phyloP scores from a whole-genome alignment of 2,113 vertebrate genomes.

The Pygoscelis antarcticus region DNA sequence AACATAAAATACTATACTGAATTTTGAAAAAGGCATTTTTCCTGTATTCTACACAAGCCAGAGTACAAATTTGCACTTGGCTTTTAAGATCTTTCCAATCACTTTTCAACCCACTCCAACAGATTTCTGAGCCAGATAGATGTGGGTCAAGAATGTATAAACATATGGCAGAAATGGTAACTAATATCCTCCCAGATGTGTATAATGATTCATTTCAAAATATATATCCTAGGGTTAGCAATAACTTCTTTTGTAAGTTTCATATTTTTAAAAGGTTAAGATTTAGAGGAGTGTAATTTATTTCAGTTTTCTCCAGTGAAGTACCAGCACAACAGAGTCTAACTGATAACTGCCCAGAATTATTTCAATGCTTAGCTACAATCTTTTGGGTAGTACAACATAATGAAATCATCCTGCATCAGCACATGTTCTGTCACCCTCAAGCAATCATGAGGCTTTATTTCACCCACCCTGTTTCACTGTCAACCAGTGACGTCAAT shows the following conservation, averaged over 20 bases:
- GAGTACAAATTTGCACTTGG: background rate
- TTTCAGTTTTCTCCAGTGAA: background rate
- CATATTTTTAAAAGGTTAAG: background rate
- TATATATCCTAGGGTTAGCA: background rate
- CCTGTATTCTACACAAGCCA: background rate
- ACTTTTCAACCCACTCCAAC: background rate
- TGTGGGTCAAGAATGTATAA: constrained; percentile 8
- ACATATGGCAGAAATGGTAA: constrained; percentile 1
- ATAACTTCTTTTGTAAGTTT: background rate
- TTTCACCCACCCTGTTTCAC: background rate
- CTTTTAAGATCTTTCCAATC: background rate
- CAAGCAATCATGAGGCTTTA: background rate
- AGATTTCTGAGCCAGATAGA: constrained; percentile 29
- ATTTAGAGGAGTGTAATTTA: background rate
- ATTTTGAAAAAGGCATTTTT: background rate
- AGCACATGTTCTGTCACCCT: background rate
- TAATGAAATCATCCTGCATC: background rate
- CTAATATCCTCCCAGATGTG: background rate
- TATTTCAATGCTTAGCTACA: background rate
- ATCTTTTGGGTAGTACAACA: background rate
- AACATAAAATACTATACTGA: background rate
- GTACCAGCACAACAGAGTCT: background rate
- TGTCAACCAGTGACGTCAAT: background rate
- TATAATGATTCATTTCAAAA: background rate
- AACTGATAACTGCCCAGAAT: background rate